Evolutionary conservation across 2,113 vertebrate species (phyloP).

Genomic region (Nerophis ophidion): DNA sequence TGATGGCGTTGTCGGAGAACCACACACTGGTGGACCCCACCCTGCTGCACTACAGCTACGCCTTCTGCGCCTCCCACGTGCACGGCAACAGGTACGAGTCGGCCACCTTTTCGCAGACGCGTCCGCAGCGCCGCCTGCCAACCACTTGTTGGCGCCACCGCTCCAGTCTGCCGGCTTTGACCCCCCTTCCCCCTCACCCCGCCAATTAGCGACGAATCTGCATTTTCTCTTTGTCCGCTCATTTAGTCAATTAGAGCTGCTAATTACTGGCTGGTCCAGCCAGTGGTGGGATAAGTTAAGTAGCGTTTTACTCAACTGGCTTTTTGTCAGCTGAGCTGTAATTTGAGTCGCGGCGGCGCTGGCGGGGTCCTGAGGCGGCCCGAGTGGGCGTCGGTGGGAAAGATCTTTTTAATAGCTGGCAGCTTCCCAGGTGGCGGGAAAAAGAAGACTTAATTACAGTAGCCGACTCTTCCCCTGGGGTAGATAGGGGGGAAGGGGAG

Average conservation of each 20-base stretch:
- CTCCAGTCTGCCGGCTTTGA: conserved; percentile 8
- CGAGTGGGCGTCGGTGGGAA: conserved; percentile 37
- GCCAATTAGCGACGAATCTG: conserved; percentile 62
- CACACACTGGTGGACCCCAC: conserved; percentile 90
- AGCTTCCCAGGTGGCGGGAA: conserved; percentile 23
- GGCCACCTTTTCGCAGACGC: conserved; percentile 24
- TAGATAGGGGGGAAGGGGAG: neutral
- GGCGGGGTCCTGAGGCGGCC: conserved; percentile 37
- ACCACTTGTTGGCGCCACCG: conserved; percentile 44
- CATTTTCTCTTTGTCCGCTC: conserved; percentile 50
- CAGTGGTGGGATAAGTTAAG: conserved; percentile 49
- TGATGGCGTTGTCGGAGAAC: conserved; percentile 88
- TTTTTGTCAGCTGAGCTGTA: conserved; percentile 69
- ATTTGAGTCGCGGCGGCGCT: conserved; percentile 65
- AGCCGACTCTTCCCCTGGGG: conserved; percentile 33
- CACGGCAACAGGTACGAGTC: conserved; percentile 90
- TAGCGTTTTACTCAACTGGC: conserved; percentile 49
- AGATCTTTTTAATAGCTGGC: conserved; percentile 25
- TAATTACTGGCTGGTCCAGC: conserved; percentile 64
- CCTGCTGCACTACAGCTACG: conserved; percentile 97
- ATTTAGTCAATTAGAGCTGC: conserved; percentile 68
- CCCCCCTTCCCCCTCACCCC: conserved; percentile 31
- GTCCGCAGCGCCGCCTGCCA: conserved; percentile 14
- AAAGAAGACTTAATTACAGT: conserved; percentile 42
- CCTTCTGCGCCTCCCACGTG: conserved; percentile 96